These are phyloP conservation scores for Pemphigus obesinymphae DNA, from an alignment of 1,140 invertebrate species.

Conservation along the genomic window DNA sequence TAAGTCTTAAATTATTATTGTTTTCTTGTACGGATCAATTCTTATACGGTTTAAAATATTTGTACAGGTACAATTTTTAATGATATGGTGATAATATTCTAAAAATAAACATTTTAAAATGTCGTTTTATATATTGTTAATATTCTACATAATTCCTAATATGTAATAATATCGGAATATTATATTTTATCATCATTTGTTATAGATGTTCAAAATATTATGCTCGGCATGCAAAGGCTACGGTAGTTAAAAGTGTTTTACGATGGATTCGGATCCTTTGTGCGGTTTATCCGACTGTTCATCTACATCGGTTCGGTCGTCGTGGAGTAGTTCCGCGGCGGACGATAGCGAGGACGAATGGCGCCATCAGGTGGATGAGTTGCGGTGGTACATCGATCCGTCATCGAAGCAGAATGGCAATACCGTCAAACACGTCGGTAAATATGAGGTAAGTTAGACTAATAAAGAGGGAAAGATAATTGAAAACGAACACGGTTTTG, in stretches of 20 bases:
- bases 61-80: no score
- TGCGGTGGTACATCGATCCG: conserved; percentile 15
- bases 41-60: no score
- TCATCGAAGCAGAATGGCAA: background rate
- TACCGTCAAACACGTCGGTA: background rate
- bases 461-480: background rate
- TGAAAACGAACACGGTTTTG: background rate
- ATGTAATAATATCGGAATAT: no score
- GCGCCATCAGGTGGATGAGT: conserved; percentile 15
- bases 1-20: no score
- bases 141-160: no score
- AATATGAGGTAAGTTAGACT: conserved; percentile 4
- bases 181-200: background rate
- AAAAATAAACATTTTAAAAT: no score
- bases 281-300: conserved; percentile 23
- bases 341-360: conserved; percentile 35
- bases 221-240: background rate
- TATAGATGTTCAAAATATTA: background rate
- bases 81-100: no score
- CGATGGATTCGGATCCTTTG: conserved; percentile 5
- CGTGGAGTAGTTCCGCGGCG: conserved; percentile 18
- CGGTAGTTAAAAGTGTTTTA: background rate
- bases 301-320: conserved; percentile 4
- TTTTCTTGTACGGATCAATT: no score
- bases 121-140: no score